These are phyloP conservation scores for Hypena proboscidalis DNA, from an alignment of 2,888 invertebrate genomes.

Conservation along the genomic window DNA sequence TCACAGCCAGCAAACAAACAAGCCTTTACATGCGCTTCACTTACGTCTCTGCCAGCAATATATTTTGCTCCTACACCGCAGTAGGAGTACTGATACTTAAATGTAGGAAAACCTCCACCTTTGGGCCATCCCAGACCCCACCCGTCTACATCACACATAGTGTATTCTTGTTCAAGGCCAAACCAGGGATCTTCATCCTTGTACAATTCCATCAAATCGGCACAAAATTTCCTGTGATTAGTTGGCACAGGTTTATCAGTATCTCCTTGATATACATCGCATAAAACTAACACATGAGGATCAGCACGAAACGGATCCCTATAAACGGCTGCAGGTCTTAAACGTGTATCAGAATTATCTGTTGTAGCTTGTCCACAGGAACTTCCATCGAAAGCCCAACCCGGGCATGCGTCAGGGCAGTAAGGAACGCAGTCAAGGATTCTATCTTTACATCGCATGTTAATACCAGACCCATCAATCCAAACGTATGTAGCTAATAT, in stretches of 20 bases:
- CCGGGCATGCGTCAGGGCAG: constrained; percentile 84
- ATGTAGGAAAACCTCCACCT: constrained; percentile 93
- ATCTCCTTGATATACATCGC: constrained; percentile 91
- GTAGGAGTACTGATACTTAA: constrained; percentile 95
- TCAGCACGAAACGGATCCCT: constrained; percentile 96
- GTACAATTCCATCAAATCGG: constrained; percentile 89
- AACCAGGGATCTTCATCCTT: constrained; percentile 93
- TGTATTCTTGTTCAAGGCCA: constrained; percentile 97
- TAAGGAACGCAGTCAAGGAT: constrained; percentile 88
- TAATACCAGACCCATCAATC: constrained; percentile 92
- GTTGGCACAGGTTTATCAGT: constrained; percentile 89
- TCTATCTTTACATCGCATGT: constrained; percentile 88
- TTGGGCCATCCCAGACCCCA: constrained; percentile 97
- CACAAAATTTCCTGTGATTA: constrained; percentile 89
- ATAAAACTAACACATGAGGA: constrained; percentile 94
- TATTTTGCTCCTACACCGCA: constrained; percentile 98
- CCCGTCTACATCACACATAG: constrained; percentile 93
- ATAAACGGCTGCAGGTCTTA: constrained; percentile 94
- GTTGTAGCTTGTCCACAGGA: constrained; percentile 93
- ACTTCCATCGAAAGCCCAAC: constrained; percentile 97
- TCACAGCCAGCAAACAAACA: constrained; percentile 97
- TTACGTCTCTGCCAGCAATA: constrained; percentile 96
- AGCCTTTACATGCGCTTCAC: constrained; percentile 92
- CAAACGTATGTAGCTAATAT: constrained; percentile 90
- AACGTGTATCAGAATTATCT: constrained; percentile 95